A percentile compares a stretch with the other conserved stretches of the same genome.
These are phyloP conservation scores for Oreochromis spilurus DNA, from an alignment of 2,113 vertebrate genomes.

Conservation along the genomic window DNA sequence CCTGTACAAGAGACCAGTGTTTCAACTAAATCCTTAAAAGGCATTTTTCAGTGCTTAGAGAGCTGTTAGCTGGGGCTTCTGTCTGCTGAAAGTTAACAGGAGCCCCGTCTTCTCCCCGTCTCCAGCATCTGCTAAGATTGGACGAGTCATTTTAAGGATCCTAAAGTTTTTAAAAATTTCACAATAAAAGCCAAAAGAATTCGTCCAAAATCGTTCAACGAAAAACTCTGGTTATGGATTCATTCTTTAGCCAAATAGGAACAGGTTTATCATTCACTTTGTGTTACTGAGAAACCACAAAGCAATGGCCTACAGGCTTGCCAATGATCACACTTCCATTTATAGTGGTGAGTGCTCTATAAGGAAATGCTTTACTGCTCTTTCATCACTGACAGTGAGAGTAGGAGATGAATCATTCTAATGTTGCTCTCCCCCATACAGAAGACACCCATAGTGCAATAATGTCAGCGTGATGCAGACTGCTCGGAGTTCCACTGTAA, in stretches of 20 bases:
- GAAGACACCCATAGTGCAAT: conserved; percentile 37
- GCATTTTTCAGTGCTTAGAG: not conserved
- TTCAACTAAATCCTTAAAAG: not conserved
- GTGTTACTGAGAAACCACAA: not conserved
- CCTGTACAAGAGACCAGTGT: not conserved
- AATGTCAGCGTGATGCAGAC: conserved; percentile 27
- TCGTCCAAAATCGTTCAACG: not conserved
- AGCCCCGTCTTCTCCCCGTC: not conserved
- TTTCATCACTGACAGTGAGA: conserved; percentile 44
- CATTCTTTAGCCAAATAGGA: not conserved
- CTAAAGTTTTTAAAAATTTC: not conserved
- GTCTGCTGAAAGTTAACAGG: not conserved
- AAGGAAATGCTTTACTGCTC: conserved; percentile 29
- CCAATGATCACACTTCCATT: conserved; percentile 18
- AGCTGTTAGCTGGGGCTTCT: not conserved
- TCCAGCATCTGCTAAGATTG: not conserved
- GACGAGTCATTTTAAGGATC: not conserved
- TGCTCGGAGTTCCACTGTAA: not conserved
- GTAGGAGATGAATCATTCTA: conserved; percentile 51
- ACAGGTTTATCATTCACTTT: not conserved
- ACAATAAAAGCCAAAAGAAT: not conserved
- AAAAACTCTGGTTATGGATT: not conserved
- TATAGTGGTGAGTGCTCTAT: conserved; percentile 23
- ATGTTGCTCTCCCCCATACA: conserved; percentile 37
- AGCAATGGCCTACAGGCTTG: not conserved